Percentiles rank a stretch among this genome's conserved stretches.
Evolutionary conservation across 2,113 vertebrate species (phyloP).

Genomic region (Nansenia antarctica): DNA sequence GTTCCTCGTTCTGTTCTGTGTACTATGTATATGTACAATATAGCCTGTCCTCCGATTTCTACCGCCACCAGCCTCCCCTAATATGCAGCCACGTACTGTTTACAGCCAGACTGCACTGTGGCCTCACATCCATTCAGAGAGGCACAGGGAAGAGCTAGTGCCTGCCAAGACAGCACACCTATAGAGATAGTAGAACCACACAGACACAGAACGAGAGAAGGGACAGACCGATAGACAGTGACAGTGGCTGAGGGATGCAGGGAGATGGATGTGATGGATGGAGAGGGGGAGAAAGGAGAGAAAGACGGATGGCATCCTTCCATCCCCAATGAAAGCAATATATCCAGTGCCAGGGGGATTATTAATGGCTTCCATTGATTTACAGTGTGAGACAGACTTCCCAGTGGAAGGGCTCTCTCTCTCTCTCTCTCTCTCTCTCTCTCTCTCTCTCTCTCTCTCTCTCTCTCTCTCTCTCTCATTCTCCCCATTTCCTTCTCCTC

Average conservation of each 20-base stretch:
- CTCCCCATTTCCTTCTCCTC: neutral
- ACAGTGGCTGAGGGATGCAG: constrained; percentile 50
- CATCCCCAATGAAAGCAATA: constrained; percentile 43
- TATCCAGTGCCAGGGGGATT: constrained; percentile 28
- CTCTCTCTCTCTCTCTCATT: neutral
- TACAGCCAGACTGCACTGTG: too few relatives aligned
- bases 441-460: neutral
- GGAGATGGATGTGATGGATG: constrained; percentile 46
- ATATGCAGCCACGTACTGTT: too few relatives aligned
- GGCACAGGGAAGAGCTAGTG: too few relatives aligned
- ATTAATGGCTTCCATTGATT: constrained; percentile 56
- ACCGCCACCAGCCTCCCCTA: too few relatives aligned
- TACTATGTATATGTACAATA: too few relatives aligned
- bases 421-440: neutral
- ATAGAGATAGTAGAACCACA: neutral
- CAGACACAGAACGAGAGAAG: neutral
- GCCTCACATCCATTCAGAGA: too few relatives aligned
- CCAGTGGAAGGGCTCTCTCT: constrained; percentile 9
- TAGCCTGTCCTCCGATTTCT: too few relatives aligned
- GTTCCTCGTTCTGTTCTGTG: too few relatives aligned
- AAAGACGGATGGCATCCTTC: constrained; percentile 50
- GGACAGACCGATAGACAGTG: neutral
- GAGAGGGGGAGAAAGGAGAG: constrained; percentile 38
- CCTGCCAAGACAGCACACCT: too few relatives aligned
- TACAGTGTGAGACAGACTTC: constrained; percentile 41